These are phyloP conservation scores for Neofelis nebulosa DNA, from an alignment of 2,113 vertebrate genomes.

Conservation along the genomic window DNA sequence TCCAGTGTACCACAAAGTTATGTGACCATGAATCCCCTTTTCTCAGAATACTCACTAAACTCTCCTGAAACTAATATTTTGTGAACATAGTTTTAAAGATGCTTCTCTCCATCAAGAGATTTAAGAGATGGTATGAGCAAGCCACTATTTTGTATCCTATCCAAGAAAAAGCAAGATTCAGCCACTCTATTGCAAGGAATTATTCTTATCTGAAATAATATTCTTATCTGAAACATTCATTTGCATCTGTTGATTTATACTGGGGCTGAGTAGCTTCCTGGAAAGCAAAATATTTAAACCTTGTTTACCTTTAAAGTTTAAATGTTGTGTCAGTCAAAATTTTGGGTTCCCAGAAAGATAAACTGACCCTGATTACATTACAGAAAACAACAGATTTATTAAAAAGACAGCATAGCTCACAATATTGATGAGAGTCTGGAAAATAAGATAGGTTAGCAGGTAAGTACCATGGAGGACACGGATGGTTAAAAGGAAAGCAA, in stretches of 20 bases:
- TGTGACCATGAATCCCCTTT: neutral
- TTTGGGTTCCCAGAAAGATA: neutral
- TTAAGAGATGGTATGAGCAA: neutral
- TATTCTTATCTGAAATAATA: neutral
- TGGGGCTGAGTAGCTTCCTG: neutral
- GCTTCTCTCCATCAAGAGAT: neutral
- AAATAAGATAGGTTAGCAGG: neutral
- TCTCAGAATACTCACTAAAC: neutral
- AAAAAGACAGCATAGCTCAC: neutral
- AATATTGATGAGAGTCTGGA: neutral
- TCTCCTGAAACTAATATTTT: neutral
- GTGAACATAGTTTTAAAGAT: neutral
- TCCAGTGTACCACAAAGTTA: neutral
- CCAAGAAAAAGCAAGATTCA: neutral
- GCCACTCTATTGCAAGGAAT: neutral
- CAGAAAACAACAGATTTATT: neutral
- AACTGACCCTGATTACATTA: neutral
- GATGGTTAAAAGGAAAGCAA: neutral
- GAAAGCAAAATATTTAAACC: neutral
- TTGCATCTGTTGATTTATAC: neutral
- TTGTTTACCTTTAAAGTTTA: neutral
- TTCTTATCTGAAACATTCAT: neutral
- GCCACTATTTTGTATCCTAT: neutral
- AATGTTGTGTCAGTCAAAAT: neutral
- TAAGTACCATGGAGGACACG: neutral